Conservation (phyloP, 2,797 vertebrate genomes). For the Anolis apletophallus region DNA sequence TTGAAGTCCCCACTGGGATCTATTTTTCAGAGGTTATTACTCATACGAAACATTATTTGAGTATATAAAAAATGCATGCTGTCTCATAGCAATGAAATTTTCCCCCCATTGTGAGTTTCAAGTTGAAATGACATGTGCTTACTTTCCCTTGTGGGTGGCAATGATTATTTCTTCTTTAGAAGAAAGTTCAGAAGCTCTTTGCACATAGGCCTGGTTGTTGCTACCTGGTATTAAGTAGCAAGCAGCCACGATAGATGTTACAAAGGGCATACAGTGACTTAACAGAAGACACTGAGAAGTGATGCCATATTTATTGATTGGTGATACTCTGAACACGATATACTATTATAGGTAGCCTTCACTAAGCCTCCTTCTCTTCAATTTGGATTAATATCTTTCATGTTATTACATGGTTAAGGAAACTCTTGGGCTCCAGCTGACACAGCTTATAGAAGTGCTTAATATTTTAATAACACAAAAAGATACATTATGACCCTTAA, state of each 20-base stretch:
- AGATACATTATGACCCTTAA: not conserved
- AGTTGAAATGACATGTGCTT: not conserved
- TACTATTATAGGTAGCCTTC: not conserved
- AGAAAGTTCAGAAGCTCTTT: not conserved
- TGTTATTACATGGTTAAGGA: not conserved
- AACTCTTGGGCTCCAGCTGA: not conserved
- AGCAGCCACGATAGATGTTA: not conserved
- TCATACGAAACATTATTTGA: not conserved
- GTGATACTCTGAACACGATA: not conserved
- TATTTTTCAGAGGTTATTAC: not conserved
- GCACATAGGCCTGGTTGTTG: not conserved
- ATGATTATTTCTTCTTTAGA: slow-evolving; percentile 4
- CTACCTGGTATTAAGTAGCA: not conserved
- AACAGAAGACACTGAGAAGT: not conserved
- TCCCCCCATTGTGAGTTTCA: not conserved
- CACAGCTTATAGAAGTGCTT: no score
- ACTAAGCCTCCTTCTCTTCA: not conserved
- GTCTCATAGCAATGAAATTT: not conserved
- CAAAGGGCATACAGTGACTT: not conserved
- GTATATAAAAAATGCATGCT: not conserved
- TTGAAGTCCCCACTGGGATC: not conserved
- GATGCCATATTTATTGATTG: not conserved
- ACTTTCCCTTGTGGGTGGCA: not conserved
- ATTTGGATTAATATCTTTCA: not conserved
- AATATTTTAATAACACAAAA: not conserved